phyloP scores from a whole-genome alignment of 2,113 vertebrate genomes.

The Oenanthe melanoleuca region DNA sequence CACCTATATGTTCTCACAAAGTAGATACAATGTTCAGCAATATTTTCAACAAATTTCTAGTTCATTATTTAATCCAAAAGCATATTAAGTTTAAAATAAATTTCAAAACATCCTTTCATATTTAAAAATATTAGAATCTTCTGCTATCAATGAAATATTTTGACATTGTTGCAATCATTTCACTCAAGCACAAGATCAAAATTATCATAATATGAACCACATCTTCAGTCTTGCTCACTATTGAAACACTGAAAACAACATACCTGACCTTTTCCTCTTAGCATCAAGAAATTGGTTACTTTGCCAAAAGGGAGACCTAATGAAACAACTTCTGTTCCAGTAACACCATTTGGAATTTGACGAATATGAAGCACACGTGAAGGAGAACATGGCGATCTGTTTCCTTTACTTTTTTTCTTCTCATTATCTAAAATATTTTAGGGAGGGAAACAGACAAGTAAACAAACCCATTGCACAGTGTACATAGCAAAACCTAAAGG shows the following conservation, averaged over 20 bases:
- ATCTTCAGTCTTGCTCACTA: not conserved
- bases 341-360: constrained; percentile 79
- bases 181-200: not conserved
- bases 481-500: not conserved
- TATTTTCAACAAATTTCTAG: not conserved
- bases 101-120: not conserved
- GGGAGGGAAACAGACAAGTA: not conserved
- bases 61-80: not conserved
- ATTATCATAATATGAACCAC: not conserved
- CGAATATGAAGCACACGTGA: constrained; percentile 87
- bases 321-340: constrained; percentile 82
- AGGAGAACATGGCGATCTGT: constrained; percentile 64
- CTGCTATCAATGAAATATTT: not conserved
- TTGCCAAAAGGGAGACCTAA: constrained; percentile 86
- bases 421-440: constrained; percentile 76
- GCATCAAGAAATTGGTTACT: constrained; percentile 88
- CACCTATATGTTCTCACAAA: not conserved
- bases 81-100: not conserved
- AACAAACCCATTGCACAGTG: not conserved
- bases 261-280: constrained; percentile 86
- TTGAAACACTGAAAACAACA: constrained; percentile 14
- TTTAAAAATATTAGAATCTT: not conserved
- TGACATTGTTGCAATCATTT: not conserved
- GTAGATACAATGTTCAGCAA: not conserved
- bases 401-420: constrained; percentile 78